phyloP scores from a whole-genome alignment of 2,797 vertebrate genomes.

The Eremophila alpestris region DNA sequence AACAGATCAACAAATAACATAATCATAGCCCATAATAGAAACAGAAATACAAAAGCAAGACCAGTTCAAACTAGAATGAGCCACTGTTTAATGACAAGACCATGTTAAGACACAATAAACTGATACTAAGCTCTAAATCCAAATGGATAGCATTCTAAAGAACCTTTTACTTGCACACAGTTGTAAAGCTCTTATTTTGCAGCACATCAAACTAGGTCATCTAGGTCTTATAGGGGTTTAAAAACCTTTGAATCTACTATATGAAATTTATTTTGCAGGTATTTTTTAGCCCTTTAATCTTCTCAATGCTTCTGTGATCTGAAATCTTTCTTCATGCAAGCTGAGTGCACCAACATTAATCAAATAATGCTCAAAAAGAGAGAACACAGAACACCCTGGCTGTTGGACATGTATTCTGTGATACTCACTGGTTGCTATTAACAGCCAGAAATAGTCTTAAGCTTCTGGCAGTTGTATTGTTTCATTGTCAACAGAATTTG shows the following conservation, averaged over 20 bases:
- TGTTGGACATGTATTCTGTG: background rate
- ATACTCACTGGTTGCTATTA: background rate
- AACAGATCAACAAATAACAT: background rate
- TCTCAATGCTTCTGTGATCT: background rate
- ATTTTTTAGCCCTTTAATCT: background rate
- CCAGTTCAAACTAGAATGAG: background rate
- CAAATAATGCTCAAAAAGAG: background rate
- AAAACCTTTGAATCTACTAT: background rate
- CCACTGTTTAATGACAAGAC: background rate
- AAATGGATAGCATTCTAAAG: background rate
- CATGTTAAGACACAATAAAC: background rate
- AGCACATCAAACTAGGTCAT: background rate
- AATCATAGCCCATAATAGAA: background rate
- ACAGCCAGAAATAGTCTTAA: background rate
- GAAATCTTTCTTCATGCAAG: background rate
- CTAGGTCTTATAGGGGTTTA: background rate
- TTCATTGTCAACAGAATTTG: background rate
- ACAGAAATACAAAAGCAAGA: background rate
- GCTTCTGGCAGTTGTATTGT: background rate
- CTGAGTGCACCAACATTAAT: background rate
- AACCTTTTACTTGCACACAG: background rate
- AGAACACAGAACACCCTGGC: constrained; percentile 4
- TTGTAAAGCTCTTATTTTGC: background rate
- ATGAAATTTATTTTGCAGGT: background rate
- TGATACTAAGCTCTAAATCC: background rate